Conservation (phyloP, 2,888 invertebrate genomes). For the Branchellion lobata region DNA sequence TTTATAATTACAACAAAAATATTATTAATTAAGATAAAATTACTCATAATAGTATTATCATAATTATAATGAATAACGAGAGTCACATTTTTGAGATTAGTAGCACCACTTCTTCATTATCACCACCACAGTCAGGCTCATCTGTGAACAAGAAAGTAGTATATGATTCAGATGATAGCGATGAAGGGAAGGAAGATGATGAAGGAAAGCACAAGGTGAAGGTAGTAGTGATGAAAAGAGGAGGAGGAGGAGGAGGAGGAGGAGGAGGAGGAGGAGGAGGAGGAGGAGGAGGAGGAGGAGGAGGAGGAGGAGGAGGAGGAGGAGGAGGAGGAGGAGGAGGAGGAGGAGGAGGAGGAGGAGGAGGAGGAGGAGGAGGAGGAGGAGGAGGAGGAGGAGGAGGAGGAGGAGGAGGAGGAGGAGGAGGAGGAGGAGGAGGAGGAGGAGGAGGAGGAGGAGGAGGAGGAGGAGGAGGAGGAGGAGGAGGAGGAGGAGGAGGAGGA, state of each 20-base stretch:
- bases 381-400: neutral
- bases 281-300: neutral
- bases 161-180: neutral
- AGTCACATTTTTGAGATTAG: too few species aligned
- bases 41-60: too few species aligned
- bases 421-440: neutral
- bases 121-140: neutral
- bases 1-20: too few species aligned
- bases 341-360: neutral
- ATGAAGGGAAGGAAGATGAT: neutral
- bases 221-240: neutral
- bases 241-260: neutral
- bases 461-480: neutral
- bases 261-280: neutral
- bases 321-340: neutral
- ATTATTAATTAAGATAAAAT: too few species aligned
- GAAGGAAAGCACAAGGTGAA: neutral
- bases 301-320: neutral
- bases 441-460: neutral
- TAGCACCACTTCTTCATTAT: too few species aligned
- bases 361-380: neutral
- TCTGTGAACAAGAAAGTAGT: constrained; percentile 11
- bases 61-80: too few species aligned
- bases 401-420: neutral
- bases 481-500: too few species aligned